phyloP scores from a whole-genome alignment of 2,888 invertebrate species.

The Tupiocoris notatus region DNA sequence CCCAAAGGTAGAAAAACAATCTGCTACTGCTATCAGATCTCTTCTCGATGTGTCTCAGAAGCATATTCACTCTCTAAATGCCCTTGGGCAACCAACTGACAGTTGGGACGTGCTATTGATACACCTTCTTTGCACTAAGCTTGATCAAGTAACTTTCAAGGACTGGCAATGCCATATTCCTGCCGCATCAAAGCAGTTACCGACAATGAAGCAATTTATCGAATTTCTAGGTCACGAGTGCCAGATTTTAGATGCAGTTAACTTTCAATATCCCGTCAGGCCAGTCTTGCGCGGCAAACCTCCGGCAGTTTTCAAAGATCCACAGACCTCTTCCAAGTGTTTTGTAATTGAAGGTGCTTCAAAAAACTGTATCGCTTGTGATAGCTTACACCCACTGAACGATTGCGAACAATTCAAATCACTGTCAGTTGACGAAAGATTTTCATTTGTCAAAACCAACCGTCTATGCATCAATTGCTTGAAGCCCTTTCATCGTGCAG shows the following conservation, averaged over 20 bases:
- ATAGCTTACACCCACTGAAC: background rate
- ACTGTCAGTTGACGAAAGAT: conserved; percentile 6
- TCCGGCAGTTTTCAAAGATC: background rate
- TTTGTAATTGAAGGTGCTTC: background rate
- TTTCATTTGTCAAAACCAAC: conserved; percentile 10
- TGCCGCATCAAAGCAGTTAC: conserved; percentile 26
- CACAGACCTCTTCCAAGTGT: background rate
- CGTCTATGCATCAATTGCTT: conserved; percentile 37
- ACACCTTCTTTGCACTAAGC: conserved; percentile 48
- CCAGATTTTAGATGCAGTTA: conserved; percentile 38
- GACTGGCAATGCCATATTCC: conserved; percentile 46
- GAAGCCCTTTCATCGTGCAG: conserved; percentile 9
- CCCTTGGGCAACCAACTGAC: conserved; percentile 46
- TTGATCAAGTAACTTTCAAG: conserved; percentile 46
- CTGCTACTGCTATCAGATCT: conserved; percentile 39
- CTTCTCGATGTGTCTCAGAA: conserved; percentile 48
- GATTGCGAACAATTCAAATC: background rate
- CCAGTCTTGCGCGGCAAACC: background rate
- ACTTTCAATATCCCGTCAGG: background rate
- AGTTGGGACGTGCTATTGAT: conserved; percentile 49
- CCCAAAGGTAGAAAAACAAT: background rate
- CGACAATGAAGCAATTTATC: conserved; percentile 41
- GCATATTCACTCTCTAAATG: conserved; percentile 48
- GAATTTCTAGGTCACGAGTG: conserved; percentile 46
- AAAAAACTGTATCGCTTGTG: background rate